phyloP scores from a whole-genome alignment of 2,888 invertebrate species.

The Heliconius cydno region DNA sequence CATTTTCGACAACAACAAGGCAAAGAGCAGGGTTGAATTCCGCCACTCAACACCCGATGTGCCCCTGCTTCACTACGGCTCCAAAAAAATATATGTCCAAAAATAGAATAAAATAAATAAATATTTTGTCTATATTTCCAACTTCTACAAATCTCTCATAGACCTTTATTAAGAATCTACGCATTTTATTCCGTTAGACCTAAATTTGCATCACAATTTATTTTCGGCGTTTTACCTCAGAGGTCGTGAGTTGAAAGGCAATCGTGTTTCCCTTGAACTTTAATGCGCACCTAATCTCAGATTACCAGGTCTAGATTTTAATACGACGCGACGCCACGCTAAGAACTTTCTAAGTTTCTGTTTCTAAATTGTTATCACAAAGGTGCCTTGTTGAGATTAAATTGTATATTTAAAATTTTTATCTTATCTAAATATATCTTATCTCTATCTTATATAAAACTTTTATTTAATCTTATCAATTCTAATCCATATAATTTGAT shows the following conservation, averaged over 20 bases:
- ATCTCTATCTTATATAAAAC: too few species aligned
- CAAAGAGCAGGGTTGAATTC: too few species aligned
- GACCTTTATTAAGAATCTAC: not conserved
- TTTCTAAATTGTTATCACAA: conserved; percentile 5
- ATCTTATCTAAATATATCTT: too few species aligned
- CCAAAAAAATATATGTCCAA: not conserved
- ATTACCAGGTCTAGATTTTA: conserved; percentile 13
- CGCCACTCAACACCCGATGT: too few species aligned
- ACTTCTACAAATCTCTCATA: not conserved
- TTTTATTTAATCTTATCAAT: too few species aligned
- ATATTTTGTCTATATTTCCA: not conserved
- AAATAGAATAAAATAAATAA: not conserved
- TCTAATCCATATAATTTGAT: too few species aligned
- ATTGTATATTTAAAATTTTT: too few species aligned
- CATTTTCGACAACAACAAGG: too few species aligned
- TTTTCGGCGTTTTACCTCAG: conserved; percentile 19
- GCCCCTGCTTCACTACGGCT: too few species aligned
- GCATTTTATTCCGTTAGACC: conserved; percentile 3
- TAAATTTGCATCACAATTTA: conserved; percentile 15
- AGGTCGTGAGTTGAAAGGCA: conserved; percentile 27
- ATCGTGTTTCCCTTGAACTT: conserved; percentile 22
- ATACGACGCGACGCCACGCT: not conserved
- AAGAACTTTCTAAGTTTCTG: not conserved
- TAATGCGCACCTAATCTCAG: conserved; percentile 20
- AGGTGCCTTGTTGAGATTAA: not conserved